Evolutionary conservation across 2,888 invertebrate genomes (phyloP).

Genomic region (Trimorus sp.): DNA sequence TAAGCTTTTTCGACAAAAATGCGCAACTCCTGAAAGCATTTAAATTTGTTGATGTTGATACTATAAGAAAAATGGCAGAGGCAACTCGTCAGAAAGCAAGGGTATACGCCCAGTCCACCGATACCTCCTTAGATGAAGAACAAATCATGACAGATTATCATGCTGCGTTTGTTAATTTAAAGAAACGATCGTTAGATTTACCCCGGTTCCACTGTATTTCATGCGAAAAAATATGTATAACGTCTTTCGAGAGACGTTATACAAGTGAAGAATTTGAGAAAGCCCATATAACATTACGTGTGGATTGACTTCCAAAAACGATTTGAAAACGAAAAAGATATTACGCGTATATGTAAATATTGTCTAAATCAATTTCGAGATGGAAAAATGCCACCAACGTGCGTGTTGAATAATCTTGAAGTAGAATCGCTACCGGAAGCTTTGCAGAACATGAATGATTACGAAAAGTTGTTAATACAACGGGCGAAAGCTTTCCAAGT

Average conservation of each 20-base stretch:
- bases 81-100: too few species aligned
- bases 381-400: constrained; percentile 68
- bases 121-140: neutral
- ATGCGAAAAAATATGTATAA: neutral
- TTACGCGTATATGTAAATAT: constrained; percentile 50
- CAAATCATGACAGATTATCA: neutral
- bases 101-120: neutral
- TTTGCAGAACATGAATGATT: too few species aligned
- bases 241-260: neutral
- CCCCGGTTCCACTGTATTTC: neutral
- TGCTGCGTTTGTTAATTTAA: neutral
- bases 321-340: too few species aligned
- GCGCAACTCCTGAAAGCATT: neutral
- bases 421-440: constrained; percentile 20
- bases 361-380: constrained; percentile 24
- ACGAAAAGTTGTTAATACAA: too few species aligned
- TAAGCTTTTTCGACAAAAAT: too few species aligned
- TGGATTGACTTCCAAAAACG: neutral
- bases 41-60: neutral
- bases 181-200: neutral
- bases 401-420: constrained; percentile 69
- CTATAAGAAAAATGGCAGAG: neutral
- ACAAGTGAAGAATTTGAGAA: neutral
- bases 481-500: too few species aligned
- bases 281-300: neutral